phyloP scores from a whole-genome alignment of 2,888 invertebrate genomes.

The Caenorhabditis auriculariae region DNA sequence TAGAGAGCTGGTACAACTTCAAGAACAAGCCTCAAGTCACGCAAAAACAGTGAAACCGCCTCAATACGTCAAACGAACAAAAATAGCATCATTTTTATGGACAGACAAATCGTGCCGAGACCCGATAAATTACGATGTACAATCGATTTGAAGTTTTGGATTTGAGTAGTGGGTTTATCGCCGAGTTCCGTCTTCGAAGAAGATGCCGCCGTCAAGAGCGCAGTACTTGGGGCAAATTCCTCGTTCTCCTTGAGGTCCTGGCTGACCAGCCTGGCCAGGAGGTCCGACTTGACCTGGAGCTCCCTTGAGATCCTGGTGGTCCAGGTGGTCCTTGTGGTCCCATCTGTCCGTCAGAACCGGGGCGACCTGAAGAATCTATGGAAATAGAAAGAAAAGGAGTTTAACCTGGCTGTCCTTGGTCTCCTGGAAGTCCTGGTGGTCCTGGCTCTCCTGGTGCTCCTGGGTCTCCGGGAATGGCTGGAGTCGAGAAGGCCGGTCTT shows the following conservation, averaged over 20 bases:
- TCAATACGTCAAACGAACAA: no score
- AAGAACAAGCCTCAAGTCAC: no score
- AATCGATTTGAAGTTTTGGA: no score
- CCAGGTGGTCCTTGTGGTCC: slow-evolving; percentile 54
- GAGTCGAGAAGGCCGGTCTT: slow-evolving; percentile 61
- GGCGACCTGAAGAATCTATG: slow-evolving; percentile 33
- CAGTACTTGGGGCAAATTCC: slow-evolving; percentile 54
- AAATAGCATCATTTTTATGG: no score
- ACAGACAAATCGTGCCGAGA: no score
- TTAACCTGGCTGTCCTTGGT: slow-evolving; percentile 47
- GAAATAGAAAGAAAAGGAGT: background rate
- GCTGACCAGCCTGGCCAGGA: slow-evolving; percentile 40
- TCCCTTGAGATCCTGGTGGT: slow-evolving; percentile 50
- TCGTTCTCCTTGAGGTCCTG: slow-evolving; percentile 53
- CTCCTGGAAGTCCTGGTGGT: slow-evolving; percentile 59
- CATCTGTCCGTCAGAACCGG: slow-evolving; percentile 48
- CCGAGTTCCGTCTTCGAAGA: slow-evolving; percentile 59
- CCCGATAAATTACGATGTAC: no score
- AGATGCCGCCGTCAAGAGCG: slow-evolving; percentile 56
- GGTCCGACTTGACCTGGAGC: slow-evolving; percentile 5
- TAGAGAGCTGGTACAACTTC: no score
- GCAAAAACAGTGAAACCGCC: no score
- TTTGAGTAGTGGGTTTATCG: slow-evolving; percentile 29
- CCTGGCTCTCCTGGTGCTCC: slow-evolving; percentile 60
- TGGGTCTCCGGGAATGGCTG: slow-evolving; percentile 62